Conservation (phyloP, 2,888 invertebrate genomes). For the Agrilus biguttatus region DNA sequence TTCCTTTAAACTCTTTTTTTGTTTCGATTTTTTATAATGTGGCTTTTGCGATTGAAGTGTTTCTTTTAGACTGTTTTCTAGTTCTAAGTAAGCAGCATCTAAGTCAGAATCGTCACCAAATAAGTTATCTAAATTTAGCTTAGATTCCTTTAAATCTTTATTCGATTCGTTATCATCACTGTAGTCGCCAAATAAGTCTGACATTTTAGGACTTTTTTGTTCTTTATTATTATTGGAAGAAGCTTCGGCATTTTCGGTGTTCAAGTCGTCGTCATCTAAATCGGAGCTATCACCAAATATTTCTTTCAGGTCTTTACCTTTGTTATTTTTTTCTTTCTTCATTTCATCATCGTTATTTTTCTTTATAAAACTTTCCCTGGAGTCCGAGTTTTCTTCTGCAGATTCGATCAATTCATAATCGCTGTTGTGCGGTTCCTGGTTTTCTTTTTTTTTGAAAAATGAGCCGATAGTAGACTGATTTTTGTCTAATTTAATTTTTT, state of each 20-base stretch:
- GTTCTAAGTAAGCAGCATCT: conserved; percentile 15
- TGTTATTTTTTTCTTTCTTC: conserved; percentile 6
- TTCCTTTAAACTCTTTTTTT: background rate
- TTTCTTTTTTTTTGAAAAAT: conserved; percentile 8
- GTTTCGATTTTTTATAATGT: background rate
- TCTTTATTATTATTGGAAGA: conserved; percentile 19
- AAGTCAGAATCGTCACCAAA: conserved; percentile 39
- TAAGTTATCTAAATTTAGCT: conserved; percentile 29
- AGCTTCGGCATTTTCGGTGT: no score
- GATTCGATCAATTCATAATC: background rate
- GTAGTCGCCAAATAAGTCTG: no score
- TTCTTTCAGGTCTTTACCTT: conserved; percentile 11
- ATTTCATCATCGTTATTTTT: conserved; percentile 4
- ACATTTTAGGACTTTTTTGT: conserved; percentile 19
- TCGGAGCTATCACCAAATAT: no score
- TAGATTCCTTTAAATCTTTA: background rate
- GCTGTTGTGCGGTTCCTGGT: background rate
- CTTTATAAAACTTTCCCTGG: conserved; percentile 5
- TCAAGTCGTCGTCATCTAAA: no score
- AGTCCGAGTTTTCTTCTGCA: background rate
- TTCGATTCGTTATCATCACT: background rate
- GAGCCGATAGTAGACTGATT: conserved; percentile 7
- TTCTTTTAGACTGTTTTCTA: background rate
- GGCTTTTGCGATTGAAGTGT: background rate
- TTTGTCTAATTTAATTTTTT: conserved; percentile 11